These are phyloP conservation scores for Nettapus auritus DNA, from an alignment of 2,113 vertebrate species.

Conservation along the genomic window DNA sequence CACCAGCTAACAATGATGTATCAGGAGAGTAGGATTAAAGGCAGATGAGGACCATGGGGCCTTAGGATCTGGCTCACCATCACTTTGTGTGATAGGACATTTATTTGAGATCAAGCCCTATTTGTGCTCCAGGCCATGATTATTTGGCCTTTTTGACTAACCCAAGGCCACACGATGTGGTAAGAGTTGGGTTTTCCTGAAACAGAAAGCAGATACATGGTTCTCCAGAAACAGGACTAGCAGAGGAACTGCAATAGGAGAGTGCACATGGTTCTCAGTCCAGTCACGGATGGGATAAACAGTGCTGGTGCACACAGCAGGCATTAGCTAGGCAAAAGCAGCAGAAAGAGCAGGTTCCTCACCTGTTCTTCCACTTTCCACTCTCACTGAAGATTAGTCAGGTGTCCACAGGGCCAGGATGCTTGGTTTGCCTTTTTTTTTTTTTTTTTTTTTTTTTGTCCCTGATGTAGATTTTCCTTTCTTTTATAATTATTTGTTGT, in stretches of 20 bases:
- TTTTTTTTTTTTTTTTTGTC: neutral
- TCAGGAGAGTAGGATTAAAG: slow-evolving; percentile 5
- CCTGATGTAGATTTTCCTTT: neutral
- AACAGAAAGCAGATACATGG: neutral
- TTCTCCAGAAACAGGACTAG: neutral
- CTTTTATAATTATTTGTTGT: slow-evolving; percentile 1
- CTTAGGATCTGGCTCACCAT: neutral
- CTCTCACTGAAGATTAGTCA: neutral
- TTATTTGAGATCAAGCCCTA: neutral
- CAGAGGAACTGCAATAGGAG: accelerated
- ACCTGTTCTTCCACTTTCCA: neutral
- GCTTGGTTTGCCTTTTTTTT: neutral
- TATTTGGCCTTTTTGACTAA: neutral
- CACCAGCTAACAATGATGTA: neutral
- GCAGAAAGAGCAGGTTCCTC: neutral
- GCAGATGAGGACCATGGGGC: neutral
- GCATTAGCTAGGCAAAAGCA: neutral
- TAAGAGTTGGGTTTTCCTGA: neutral
- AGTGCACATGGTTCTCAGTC: neutral
- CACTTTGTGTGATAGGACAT: neutral
- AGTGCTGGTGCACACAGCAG: neutral
- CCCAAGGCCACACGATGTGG: neutral
- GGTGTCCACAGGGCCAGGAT: neutral
- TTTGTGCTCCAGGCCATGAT: neutral
- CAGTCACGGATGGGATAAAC: slow-evolving; percentile 13